Evolutionary conservation across 2,113 vertebrate species (phyloP).

Genomic region (Tiliqua scincoides): DNA sequence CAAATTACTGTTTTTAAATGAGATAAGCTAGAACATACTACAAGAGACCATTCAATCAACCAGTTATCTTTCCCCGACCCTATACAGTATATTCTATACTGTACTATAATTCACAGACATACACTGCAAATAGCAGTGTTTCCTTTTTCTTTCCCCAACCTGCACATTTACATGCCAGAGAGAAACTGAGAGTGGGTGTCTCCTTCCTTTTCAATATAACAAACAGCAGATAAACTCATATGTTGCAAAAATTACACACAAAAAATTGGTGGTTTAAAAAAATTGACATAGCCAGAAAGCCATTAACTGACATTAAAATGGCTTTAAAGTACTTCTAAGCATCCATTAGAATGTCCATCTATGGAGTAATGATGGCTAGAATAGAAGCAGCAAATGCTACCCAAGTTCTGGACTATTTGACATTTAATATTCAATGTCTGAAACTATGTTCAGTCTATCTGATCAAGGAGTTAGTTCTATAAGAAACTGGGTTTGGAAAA

Average conservation of each 20-base stretch:
- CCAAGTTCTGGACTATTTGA: slow-evolving; percentile 51
- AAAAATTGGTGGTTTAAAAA: neutral
- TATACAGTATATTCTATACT: neutral
- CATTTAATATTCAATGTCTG: slow-evolving; percentile 64
- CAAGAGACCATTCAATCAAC: neutral
- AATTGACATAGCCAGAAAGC: slow-evolving; percentile 1
- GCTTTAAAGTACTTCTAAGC: slow-evolving; percentile 30
- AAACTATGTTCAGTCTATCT: slow-evolving; percentile 50
- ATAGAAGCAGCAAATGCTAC: neutral
- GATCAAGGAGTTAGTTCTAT: slow-evolving; percentile 21
- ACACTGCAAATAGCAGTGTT: too few relatives aligned
- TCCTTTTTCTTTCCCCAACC: slow-evolving; percentile 43
- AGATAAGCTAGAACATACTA: slow-evolving; percentile 53
- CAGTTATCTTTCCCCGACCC: neutral
- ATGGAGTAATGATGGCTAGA: neutral
- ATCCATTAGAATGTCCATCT: slow-evolving; percentile 44
- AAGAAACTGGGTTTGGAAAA: slow-evolving; percentile 5
- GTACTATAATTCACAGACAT: slow-evolving; percentile 64
- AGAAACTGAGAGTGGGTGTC: neutral
- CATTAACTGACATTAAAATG: neutral
- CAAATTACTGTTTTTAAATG: slow-evolving; percentile 60
- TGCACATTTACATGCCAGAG: slow-evolving; percentile 23
- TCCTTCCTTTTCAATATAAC: slow-evolving; percentile 43
- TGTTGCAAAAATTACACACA: slow-evolving; percentile 23
- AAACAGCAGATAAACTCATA: slow-evolving; percentile 48